phyloP scores from a whole-genome alignment of 2,113 vertebrate genomes.

The Xiphophorus hellerii region DNA sequence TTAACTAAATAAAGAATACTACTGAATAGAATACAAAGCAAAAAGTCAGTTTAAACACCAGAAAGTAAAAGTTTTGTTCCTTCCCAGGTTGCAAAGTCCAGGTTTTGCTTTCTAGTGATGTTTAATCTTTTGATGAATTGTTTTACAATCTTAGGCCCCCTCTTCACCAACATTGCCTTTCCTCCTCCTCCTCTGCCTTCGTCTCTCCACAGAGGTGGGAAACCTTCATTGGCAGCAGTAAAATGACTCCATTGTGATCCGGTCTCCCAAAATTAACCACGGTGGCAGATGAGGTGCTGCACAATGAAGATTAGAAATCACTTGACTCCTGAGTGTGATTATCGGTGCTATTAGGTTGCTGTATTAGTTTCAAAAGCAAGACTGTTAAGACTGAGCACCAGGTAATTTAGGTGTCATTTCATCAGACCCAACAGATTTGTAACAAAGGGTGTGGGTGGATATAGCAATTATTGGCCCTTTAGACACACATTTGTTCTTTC shows the following conservation, averaged over 20 bases:
- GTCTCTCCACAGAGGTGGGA: constrained; percentile 25
- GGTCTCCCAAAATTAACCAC: constrained; percentile 49
- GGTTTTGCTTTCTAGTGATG: constrained; percentile 49
- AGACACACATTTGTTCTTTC: constrained; percentile 29
- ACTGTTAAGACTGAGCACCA: constrained; percentile 53
- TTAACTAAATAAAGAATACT: neutral
- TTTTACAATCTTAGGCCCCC: constrained; percentile 35
- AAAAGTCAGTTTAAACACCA: neutral
- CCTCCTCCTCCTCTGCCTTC: neutral
- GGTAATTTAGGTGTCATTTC: constrained; percentile 6
- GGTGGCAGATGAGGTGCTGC: constrained; percentile 27
- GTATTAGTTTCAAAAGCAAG: constrained; percentile 57
- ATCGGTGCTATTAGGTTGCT: constrained; percentile 60
- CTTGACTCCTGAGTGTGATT: constrained; percentile 42
- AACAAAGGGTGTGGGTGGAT: constrained; percentile 42
- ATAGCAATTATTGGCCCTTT: constrained; percentile 42
- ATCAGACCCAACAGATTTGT: constrained; percentile 7
- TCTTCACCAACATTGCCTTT: too few species aligned
- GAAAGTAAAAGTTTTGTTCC: neutral
- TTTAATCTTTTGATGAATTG: constrained; percentile 66
- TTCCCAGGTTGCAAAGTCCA: constrained; percentile 58
- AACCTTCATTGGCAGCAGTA: constrained; percentile 37
- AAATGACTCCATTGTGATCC: constrained; percentile 57
- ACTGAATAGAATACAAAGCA: neutral
- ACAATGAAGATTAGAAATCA: constrained; percentile 59